Percentiles rank a stretch among this genome's conserved stretches.
phyloP scores from a whole-genome alignment of 2,888 invertebrate genomes.

The Sarcophaga carnaria region DNA sequence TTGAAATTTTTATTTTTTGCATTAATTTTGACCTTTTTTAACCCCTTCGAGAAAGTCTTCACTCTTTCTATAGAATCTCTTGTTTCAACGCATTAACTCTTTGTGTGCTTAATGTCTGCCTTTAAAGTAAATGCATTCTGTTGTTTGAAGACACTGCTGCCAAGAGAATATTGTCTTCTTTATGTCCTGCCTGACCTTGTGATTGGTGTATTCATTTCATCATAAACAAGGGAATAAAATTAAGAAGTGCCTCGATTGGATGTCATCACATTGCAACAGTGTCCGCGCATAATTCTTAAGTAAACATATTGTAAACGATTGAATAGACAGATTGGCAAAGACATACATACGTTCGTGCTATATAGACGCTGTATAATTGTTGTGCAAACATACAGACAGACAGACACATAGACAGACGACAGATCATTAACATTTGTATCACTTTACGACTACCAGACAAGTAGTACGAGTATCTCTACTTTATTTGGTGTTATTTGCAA shows the following conservation, averaged over 20 bases:
- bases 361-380: neutral
- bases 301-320: constrained; percentile 28
- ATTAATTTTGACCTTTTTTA: no score
- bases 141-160: neutral
- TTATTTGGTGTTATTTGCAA: constrained; percentile 8
- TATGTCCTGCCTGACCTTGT: neutral
- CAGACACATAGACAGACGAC: constrained; percentile 17
- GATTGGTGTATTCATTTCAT: constrained; percentile 5
- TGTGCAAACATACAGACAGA: neutral
- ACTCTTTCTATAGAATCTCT: neutral
- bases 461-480: neutral
- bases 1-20: no score
- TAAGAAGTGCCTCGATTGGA: neutral
- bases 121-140: neutral
- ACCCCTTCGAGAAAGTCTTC: no score
- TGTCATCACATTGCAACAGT: constrained; percentile 5
- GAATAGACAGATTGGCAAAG: neutral
- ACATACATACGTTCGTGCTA: neutral
- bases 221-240: neutral
- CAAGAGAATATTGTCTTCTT: neutral
- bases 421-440: constrained; percentile 63
- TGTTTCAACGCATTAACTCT: neutral
- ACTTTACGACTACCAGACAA: constrained; percentile 51
- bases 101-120: neutral
- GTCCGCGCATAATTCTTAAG: constrained; percentile 46